Evolutionary conservation across 2,113 vertebrate species (phyloP), one percentile per base, ranked within the genome.

Genomic region (Neodontobutis hainanensis): DNA sequence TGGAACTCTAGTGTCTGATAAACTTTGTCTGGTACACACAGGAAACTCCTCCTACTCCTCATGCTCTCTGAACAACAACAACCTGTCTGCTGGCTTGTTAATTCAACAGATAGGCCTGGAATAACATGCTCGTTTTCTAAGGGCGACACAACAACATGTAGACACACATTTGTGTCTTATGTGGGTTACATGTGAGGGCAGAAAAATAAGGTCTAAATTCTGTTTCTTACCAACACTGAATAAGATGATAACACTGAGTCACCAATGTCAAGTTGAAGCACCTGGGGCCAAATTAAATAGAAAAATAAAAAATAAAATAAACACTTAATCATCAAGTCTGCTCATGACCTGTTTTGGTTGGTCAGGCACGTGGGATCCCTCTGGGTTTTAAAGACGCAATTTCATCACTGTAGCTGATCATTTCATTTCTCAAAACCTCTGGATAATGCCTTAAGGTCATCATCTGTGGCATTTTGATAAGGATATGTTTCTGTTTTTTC

Each of bases 351-450:
- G 45, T 43, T 47, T 57, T 40, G 51, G 36, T 12, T 38, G 15
- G 61, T 67, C 12, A 73, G 64, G 40, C 2, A 2, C 44, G 5
- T 5, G 15, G 16, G 11, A 70, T 58, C 63, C 58, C 62, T 32
- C 11, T 2, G 9, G 58, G 53, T 35, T 75, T 71, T 16, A 49
- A 44, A 42, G 14, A 53, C 64, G 70, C 55, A 66, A 32, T 80
- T 80, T 68, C 61, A 68, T 65, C 73, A 52, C 53, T 70, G 65
- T 56, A 68, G 70, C 65, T 12, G 32, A 75, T 67, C 58, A 15
- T 78, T 68, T 43, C 59, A 46, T 57, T 66, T 67, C 42, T 49
- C 53, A 51, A 64, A 55, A 34, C 35, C n/a, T n/a, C n/a, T n/a
- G n/a, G n/a, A n/a, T 6, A 38, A 49, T 48, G 14, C 7, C 36